These are phyloP conservation scores for Drosophila parvula DNA, from an alignment of 1,140 invertebrate genomes.

Conservation along the genomic window DNA sequence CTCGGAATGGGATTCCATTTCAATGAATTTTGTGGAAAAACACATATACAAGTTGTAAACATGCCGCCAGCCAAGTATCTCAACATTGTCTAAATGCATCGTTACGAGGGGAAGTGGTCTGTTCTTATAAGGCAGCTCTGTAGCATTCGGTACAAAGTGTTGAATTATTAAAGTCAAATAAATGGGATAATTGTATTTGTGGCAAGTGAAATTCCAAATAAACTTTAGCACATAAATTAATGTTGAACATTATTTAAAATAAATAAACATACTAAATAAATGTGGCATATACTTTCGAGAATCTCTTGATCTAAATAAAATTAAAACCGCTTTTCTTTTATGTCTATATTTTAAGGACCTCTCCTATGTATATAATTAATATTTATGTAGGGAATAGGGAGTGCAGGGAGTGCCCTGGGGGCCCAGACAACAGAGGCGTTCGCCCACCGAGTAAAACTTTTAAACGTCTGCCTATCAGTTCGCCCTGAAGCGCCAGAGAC, in stretches of 20 bases:
- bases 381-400: constrained; percentile 1
- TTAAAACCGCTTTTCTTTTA: neutral
- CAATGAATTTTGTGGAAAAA: constrained; percentile 31
- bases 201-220: neutral
- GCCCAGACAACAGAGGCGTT: neutral
- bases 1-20: constrained; percentile 44
- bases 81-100: constrained; percentile 29
- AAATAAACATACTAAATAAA: no score
- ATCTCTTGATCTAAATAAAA: no score
- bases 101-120: neutral
- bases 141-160: neutral
- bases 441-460: constrained; percentile 27
- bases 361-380: constrained; percentile 3
- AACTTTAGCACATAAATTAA: no score
- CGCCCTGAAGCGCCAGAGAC: neutral
- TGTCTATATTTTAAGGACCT: neutral
- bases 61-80: constrained; percentile 22
- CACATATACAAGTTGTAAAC: constrained; percentile 15
- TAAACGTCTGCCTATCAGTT: constrained; percentile 41
- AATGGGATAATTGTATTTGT: neutral
- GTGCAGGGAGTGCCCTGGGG: constrained; percentile 3
- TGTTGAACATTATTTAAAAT: no score
- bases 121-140: neutral
- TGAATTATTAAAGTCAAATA: neutral
- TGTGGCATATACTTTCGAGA: no score